These are phyloP conservation scores for Proteles cristata DNA, from an alignment of 2,113 vertebrate genomes.

Conservation along the genomic window DNA sequence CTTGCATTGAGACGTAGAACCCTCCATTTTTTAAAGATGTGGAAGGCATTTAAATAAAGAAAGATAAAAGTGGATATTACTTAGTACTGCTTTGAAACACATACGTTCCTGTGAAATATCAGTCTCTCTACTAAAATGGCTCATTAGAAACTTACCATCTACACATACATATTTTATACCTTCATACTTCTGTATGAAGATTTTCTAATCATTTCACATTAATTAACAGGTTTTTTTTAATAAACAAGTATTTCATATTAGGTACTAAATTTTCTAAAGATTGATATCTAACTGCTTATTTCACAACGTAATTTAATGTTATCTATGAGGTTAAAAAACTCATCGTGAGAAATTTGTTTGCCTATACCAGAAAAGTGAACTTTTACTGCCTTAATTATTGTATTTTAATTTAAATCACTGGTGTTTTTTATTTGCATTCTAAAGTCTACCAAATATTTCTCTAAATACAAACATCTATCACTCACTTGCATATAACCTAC, in stretches of 20 bases:
- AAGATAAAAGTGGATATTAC: conserved; percentile 21
- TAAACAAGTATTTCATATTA: not conserved
- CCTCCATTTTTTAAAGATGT: not conserved
- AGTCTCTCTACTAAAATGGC: not conserved
- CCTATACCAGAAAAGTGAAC: not conserved
- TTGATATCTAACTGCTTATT: not conserved
- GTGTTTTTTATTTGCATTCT: not conserved
- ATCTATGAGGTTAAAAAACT: not conserved
- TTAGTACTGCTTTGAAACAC: conserved; percentile 13
- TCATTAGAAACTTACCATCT: not conserved
- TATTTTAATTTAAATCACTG: not conserved
- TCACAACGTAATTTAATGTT: not conserved
- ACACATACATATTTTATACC: not conserved
- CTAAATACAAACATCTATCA: not conserved
- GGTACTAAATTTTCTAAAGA: not conserved
- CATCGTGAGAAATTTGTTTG: not conserved
- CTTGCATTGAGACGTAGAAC: conserved; percentile 14
- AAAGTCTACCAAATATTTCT: not conserved
- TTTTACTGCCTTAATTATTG: not conserved
- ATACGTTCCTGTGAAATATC: not conserved
- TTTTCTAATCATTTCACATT: conserved; percentile 23
- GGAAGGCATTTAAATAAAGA: conserved; percentile 4
- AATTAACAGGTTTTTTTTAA: not conserved
- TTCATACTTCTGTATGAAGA: not conserved
- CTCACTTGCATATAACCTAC: not conserved